These are phyloP conservation scores for Aplochiton taeniatus DNA, from an alignment of 2,797 vertebrate genomes.

Conservation along the genomic window DNA sequence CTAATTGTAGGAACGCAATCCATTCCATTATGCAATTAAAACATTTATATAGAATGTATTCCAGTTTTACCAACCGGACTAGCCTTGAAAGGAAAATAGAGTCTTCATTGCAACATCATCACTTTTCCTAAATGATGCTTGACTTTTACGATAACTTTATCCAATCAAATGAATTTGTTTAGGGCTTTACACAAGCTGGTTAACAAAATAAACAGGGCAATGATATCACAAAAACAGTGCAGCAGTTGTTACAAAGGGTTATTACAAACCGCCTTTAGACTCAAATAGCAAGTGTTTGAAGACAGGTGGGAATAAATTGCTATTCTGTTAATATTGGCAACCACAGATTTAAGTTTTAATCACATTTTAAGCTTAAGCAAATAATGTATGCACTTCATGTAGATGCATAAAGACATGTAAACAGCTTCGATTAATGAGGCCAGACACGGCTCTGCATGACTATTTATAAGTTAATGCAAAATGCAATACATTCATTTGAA, in stretches of 20 bases:
- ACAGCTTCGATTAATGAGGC: constrained; percentile 57
- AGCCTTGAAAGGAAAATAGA: no score
- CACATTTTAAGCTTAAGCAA: no score
- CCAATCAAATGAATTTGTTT: constrained; percentile 7
- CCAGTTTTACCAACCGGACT: no score
- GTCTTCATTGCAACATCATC: no score
- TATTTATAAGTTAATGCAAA: constrained; percentile 66
- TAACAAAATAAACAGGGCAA: background rate
- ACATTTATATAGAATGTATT: no score
- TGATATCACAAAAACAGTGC: background rate
- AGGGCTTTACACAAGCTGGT: background rate
- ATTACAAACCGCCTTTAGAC: no score
- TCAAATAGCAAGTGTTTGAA: no score
- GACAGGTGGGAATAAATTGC: background rate
- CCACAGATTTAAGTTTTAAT: constrained; percentile 7
- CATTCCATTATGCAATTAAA: no score
- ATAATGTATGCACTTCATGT: constrained; percentile 27
- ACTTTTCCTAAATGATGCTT: no score
- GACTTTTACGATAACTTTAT: no score
- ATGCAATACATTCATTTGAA: constrained; percentile 68
- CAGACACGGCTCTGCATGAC: constrained; percentile 47
- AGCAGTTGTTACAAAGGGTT: background rate
- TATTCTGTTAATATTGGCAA: background rate
- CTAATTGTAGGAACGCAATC: no score
- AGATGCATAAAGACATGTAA: constrained; percentile 42